Evolutionary conservation across 1,140 invertebrate species (phyloP), one percentile per base, ranked within the genome.

Genomic region (Lordiphosa collinella): DNA sequence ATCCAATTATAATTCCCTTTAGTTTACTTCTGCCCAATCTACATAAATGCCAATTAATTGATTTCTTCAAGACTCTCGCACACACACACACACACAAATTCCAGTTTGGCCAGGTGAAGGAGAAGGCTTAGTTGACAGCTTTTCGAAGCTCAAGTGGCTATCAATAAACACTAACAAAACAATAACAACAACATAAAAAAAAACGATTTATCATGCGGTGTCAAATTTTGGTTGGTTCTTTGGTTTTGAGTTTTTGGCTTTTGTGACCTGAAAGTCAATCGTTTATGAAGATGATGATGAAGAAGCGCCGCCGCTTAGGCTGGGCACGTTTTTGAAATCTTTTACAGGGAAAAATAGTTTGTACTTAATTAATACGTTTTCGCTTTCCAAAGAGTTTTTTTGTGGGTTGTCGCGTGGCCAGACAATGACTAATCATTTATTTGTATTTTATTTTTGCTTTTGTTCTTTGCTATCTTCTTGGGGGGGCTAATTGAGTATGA

Each of bases 351-450:
- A 68, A 69, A 44, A 48, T 69, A 65, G 78, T 69, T 50, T 59
- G 53, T 67, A 63, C 36, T 71, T 82, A 80, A 82, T 80, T 82
- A 76, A 80, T 80, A 57, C 54, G 60, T 67, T 80, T 80, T 63
- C 60, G 67, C 76, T 80, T 80, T 74, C 59, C 52, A 66, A 67
- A 57, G 18, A 49, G 29, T 68, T 68, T 41, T 4, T 49, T 32
- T 50, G 4, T 55, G 8, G 29, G 14, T 10, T 59, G 75, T 82
- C 76, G 76, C 76, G 71, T 80, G 76, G 66, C 61, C 61, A 82
- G 78, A 82, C 75, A 82, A 70, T 80, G 71, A 80, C 76, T 80
- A 80, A 80, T 76, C 65, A 53, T 37, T 50, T 32, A 35, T 31
- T n/a, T 25, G 36, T 29, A 55, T 58, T 46, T 52, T 51, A 14